Evolutionary conservation across 1,140 invertebrate genomes (phyloP).

Genomic region (Linepithema humile): DNA sequence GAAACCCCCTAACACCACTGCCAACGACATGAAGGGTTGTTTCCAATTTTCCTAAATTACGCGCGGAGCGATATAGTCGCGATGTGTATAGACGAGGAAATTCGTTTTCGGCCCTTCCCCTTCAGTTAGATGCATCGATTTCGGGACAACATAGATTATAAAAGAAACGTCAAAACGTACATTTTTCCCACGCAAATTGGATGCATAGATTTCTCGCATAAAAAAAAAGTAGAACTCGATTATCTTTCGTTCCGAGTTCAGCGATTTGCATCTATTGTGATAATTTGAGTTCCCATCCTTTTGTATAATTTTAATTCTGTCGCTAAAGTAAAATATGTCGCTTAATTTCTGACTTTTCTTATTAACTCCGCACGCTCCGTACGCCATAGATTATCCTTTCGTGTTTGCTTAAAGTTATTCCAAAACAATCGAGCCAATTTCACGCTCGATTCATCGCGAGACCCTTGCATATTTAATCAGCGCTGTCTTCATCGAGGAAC

Average conservation of each 20-base stretch:
- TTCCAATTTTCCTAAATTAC: constrained; percentile 75
- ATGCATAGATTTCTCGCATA: background rate
- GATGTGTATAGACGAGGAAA: constrained; percentile 61
- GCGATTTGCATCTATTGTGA: background rate
- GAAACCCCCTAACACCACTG: constrained; percentile 65
- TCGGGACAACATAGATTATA: constrained; percentile 1
- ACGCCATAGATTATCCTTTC: background rate
- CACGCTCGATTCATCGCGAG: constrained; percentile 71
- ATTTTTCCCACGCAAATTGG: constrained; percentile 7
- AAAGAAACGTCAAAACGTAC: background rate
- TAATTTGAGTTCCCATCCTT: too few relatives aligned
- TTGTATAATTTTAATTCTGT: too few relatives aligned
- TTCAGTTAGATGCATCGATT: constrained; percentile 16
- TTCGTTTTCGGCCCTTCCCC: constrained; percentile 60
- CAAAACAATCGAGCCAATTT: constrained; percentile 75
- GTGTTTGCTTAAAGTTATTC: constrained; percentile 38
- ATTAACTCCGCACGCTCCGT: background rate
- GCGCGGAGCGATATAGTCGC: constrained; percentile 35
- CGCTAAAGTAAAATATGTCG: background rate
- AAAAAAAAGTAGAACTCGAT: background rate
- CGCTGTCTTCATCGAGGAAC: constrained; percentile 64
- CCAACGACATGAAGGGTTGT: constrained; percentile 69
- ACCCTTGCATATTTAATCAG: constrained; percentile 72
- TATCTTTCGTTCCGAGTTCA: background rate
- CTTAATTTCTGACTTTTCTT: background rate